These are phyloP conservation scores for Pempheris klunzingeri DNA, from an alignment of 2,797 vertebrate species.

Conservation along the genomic window DNA sequence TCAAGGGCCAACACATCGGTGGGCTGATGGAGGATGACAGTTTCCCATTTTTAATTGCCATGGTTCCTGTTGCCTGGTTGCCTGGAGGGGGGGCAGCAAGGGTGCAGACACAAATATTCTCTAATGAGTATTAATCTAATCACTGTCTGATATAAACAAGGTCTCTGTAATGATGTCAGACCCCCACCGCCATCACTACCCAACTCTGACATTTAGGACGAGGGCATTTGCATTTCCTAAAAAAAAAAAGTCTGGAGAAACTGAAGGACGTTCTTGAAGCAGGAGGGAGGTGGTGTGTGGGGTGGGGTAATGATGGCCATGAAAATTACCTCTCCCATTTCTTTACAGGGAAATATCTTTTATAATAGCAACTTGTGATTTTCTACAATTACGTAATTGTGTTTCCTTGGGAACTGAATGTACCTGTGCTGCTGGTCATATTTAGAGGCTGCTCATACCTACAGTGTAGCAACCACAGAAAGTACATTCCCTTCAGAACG, in stretches of 20 bases:
- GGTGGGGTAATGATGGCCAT: slow-evolving; percentile 40
- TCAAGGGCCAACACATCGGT: slow-evolving; percentile 49
- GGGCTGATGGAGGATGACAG: slow-evolving; percentile 82
- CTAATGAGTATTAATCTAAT: slow-evolving; percentile 95
- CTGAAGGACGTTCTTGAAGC: slow-evolving; percentile 63
- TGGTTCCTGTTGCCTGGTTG: slow-evolving; percentile 81
- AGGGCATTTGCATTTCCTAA: slow-evolving; percentile 86
- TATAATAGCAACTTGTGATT: slow-evolving; percentile 43
- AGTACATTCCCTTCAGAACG: slow-evolving; percentile 24
- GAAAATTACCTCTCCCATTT: slow-evolving; percentile 49
- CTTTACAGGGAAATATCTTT: slow-evolving; percentile 45
- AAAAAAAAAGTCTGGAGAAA: slow-evolving; percentile 64
- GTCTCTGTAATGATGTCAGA: slow-evolving; percentile 81
- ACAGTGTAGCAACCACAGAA: slow-evolving; percentile 20
- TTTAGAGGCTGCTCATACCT: slow-evolving; percentile 25
- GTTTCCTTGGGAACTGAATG: slow-evolving; percentile 57
- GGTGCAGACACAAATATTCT: slow-evolving; percentile 88
- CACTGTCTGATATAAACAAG: slow-evolving; percentile 87
- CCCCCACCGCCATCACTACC: slow-evolving; percentile 68
- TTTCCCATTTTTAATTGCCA: slow-evolving; percentile 87
- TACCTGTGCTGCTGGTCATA: slow-evolving; percentile 12
- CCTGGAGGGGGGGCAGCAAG: slow-evolving; percentile 83
- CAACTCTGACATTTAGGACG: slow-evolving; percentile 81
- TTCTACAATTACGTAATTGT: slow-evolving; percentile 40
- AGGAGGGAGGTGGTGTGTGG: no score